A percentile compares a stretch with the other conserved stretches of the same genome.
phyloP scores from a whole-genome alignment of 2,797 vertebrate genomes.

The Austrolebias charrua region DNA sequence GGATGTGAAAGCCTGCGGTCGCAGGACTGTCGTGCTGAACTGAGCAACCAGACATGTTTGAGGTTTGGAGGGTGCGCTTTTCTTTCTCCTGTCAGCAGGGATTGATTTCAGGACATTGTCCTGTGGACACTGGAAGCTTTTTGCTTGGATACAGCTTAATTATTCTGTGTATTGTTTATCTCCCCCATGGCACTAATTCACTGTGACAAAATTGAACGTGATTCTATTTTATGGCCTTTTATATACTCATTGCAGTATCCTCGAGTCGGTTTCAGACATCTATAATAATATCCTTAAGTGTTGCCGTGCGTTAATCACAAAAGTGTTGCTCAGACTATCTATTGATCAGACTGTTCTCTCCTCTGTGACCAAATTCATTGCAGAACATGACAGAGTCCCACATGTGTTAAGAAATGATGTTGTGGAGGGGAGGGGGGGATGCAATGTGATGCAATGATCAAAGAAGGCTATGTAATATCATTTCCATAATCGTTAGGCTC shows the following conservation, averaged over 20 bases:
- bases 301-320: constrained; percentile 66
- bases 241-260: constrained; percentile 63
- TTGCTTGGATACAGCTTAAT: constrained; percentile 66
- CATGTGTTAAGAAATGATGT: constrained; percentile 70
- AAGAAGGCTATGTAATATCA: constrained; percentile 80
- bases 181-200: constrained; percentile 59
- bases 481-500: constrained; percentile 81
- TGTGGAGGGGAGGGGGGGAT: constrained; percentile 59
- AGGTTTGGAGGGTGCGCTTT: constrained; percentile 49
- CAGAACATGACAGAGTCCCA: constrained; percentile 71
- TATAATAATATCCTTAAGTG: constrained; percentile 74
- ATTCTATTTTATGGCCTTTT: constrained; percentile 39
- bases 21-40: constrained; percentile 45
- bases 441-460: constrained; percentile 85
- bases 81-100: constrained; percentile 62
- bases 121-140: constrained; percentile 67
- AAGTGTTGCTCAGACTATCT: constrained; percentile 70
- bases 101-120: constrained; percentile 70
- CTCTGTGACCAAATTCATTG: constrained; percentile 74
- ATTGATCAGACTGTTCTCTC: constrained; percentile 76
- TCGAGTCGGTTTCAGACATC: constrained; percentile 65
- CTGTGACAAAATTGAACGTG: constrained; percentile 62
- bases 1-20: constrained; percentile 62
- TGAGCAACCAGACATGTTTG: constrained; percentile 62
- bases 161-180: constrained; percentile 69